Base-by-base conservation (phyloP, 30 jellyfish, hydroid and myxozoan genomes). In the Sanderia malayensis region DNA sequence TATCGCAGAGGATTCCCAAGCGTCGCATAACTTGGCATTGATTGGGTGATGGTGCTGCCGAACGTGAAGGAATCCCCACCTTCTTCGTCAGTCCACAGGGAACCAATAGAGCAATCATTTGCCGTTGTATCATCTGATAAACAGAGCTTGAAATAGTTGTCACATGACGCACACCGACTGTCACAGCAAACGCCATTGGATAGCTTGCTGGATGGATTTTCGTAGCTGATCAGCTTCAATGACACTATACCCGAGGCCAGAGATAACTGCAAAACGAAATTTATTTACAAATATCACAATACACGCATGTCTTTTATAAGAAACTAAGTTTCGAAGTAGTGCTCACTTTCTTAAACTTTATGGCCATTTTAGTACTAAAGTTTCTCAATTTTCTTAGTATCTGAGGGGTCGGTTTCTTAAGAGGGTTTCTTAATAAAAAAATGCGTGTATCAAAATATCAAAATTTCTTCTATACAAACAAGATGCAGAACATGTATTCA, bases 21-120 rank as follows among this genome's bases (percentile, higher is more conserved):
- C 64, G 23, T 2, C 8, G 8, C 64, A 49, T 49, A 9, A 19
- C 27, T 19, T 2, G 11, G 25, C 64, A 49, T 49, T 19, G 64
- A 8, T 18, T 18, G 11, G 27, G 4, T 4, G 2, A 49, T 49
- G 18, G 27, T 19, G 27, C 24, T 49, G 11, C 27, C 23, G 24
- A 49, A 49, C 8, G 64, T 49, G 64, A 49, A 49, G 64, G 27
- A 19, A 49, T 49, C 64, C 8, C 64, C 64, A 15, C 64, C 64
- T 49, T 49, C 64, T 49, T 4, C 11, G 24, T 49, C 64, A 49
- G 64, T 49, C 64, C 64, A 49, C 27, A 49, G 27, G 27, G 64
- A 49, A 15, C 64, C 64, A 49, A 49, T 15, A 18, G 64, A 49
- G 64, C 64, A 49, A 9, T 15, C 23, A 41, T 8, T 41, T 4